Base-by-base conservation (phyloP, 1,140 invertebrate species). In the Calephelis virginiensis region DNA sequence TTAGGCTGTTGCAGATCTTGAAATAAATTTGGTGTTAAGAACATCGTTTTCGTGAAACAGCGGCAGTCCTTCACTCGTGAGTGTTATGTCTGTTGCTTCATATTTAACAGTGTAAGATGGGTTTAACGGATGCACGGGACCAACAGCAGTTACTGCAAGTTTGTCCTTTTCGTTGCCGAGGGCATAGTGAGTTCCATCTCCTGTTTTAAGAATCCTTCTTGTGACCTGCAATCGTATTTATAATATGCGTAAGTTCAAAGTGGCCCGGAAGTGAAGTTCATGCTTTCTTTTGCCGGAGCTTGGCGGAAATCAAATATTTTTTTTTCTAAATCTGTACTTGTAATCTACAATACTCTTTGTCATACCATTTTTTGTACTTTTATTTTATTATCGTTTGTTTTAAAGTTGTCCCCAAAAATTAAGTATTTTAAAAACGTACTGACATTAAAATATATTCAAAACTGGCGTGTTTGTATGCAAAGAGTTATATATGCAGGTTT, bases 71-170 rank as follows among this genome's bases (percentile, higher is more conserved):
- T 82, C 75, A 4, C 81, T 72, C 38, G 80, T 77, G 8, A 90
- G 68, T 0, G 63, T 61, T 5, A 75, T 76, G 7, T 78, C 69
- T 5, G 88, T 86, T 10, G 80, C 68, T 8, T 74, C 37, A 40
- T 80, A 83, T 0, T 71, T 80, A 7, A 78, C 75, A 43, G 74
- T 88, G 66, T 81, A 90, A 10, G 73, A 71, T 0, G 84, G 86
- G 56, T 90, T 90, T 4, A 90, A 50, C 14, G 88, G 88, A 71
- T 90, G 88, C 5, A 85, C 14, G 9, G 74, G 70, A 5, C 86
- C 85, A 1, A 76, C 14, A 12, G 82, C 81, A 5, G 75, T 81
- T 0, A 89, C 86, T 0, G 70, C 67, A 7, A 70, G 63, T 46
- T 59, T 81, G 0, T 72, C 74, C 40, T 86, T 78, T 1, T 87